A percentile compares a stretch with the other conserved stretches of the same genome.
phyloP scores from a whole-genome alignment of 37 sponge, comb jelly and placozoan genomes.

The Amphimedon queenslandica region DNA sequence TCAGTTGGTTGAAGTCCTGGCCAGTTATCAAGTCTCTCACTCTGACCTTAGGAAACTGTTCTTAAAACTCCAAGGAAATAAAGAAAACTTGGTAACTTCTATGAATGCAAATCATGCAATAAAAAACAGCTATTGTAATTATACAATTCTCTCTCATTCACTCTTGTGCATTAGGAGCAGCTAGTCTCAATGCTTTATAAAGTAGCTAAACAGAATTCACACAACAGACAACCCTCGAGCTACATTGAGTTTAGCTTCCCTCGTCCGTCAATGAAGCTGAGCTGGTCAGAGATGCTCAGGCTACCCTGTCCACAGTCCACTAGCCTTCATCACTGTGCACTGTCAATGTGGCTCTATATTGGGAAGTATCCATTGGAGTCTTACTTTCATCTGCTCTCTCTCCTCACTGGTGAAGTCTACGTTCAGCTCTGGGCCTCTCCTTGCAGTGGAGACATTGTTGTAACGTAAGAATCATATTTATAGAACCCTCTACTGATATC shows the following conservation, averaged over 20 bases:
- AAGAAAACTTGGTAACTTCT: too few relatives aligned
- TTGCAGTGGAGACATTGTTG: constrained; percentile 60
- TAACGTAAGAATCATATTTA: constrained; percentile 33
- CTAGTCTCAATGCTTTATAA: neutral
- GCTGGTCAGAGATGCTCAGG: constrained; percentile 25
- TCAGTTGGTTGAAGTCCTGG: constrained; percentile 43
- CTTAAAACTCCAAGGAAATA: constrained; percentile 40
- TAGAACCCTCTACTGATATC: too few relatives aligned
- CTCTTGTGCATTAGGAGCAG: constrained; percentile 6
- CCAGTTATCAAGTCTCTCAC: constrained; percentile 33
- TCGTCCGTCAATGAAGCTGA: constrained; percentile 8
- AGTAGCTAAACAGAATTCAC: constrained; percentile 1
- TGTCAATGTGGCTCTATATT: constrained; percentile 68
- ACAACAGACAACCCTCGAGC: constrained; percentile 37
- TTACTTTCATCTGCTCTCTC: constrained; percentile 40
- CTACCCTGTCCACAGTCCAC: constrained; percentile 33
- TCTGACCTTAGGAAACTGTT: constrained; percentile 54
- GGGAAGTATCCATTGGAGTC: constrained; percentile 27
- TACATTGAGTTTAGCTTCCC: constrained; percentile 54
- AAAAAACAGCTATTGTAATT: too few relatives aligned
- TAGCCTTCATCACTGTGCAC: constrained; percentile 24
- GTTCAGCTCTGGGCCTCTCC: constrained; percentile 62
- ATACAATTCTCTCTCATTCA: constrained; percentile 1
- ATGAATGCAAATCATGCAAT: too few relatives aligned
- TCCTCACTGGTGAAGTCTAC: constrained; percentile 31